These are phyloP conservation scores for Trichonephila clavipes DNA, from an alignment of 1,140 invertebrate species.

Conservation along the genomic window DNA sequence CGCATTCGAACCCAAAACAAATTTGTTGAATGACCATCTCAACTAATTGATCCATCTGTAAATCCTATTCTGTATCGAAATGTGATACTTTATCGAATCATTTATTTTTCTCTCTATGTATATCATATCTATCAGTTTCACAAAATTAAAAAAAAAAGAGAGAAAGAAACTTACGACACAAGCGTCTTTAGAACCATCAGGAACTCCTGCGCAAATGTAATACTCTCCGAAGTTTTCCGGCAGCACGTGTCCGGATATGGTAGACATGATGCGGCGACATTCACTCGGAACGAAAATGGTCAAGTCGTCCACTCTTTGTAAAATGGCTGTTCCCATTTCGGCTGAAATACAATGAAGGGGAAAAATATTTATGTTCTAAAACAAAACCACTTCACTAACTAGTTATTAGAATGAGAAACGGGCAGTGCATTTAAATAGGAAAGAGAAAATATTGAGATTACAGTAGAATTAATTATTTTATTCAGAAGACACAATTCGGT, in stretches of 20 bases:
- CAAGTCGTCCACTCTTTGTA: conserved; percentile 77
- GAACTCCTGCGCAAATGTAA: conserved; percentile 89
- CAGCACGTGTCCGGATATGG: not conserved
- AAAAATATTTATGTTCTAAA: too few species aligned
- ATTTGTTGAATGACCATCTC: too few species aligned
- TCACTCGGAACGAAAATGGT: conserved; percentile 78
- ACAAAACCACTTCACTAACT: too few species aligned
- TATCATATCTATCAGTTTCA: not conserved
- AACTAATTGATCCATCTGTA: too few species aligned
- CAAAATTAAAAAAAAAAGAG: too few species aligned
- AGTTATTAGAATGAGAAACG: too few species aligned
- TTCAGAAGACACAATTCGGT: too few species aligned
- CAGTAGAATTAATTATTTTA: too few species aligned
- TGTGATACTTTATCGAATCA: not conserved
- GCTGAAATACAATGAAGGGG: not conserved
- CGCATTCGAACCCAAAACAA: too few species aligned
- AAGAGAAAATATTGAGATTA: too few species aligned
- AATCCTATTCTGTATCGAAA: not conserved
- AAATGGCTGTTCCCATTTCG: not conserved
- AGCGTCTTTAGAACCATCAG: conserved; percentile 88
- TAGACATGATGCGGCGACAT: conserved; percentile 78
- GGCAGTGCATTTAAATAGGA: too few species aligned
- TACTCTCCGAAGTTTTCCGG: conserved; percentile 83
- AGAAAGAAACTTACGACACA: conserved; percentile 84
- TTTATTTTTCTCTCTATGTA: not conserved